Evolutionary conservation across 2,113 vertebrate species (phyloP), one percentile per base, ranked within the genome.

Genomic region (Malurus melanocephalus): DNA sequence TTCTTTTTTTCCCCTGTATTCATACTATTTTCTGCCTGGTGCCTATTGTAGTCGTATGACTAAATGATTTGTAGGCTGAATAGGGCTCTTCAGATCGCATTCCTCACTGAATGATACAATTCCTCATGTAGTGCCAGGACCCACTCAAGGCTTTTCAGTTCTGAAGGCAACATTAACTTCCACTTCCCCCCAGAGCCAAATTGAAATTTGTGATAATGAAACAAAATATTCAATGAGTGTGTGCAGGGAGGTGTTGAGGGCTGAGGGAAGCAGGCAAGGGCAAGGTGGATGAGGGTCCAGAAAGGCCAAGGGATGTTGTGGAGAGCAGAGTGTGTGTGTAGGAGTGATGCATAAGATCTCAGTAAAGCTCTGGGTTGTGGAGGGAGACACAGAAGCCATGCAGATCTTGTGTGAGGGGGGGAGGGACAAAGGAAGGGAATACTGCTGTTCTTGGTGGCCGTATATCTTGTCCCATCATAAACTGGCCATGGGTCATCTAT

Each of bases 71-170:
- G 14, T 60, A 73, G 46, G 28, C 64, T 92, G 62, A 93, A 86
- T 80, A 78, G 84, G 30, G 35, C 93, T 90, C 88, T 96, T 91
- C 88, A 91, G 83, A 90, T 93, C 62, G 2, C 90, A 81, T 94
- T 94, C 80, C 84, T 90, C 62, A 56, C 62, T 66, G 80, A 91
- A 85, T 85, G 64, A 85, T 85, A 81, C 88, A 94, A 93, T 86
- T 91, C 82, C 62, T 82, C 27, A 12, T 43, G 7, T 72, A 93
- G 46, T 45, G 59, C 80, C 88, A 88, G 80, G 62, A 88, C 53
- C 69, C 71, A 88, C 92, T 95, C 69, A 84, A 92, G 82, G 62
- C 43, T 92, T 92, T 93, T 90, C 71, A 49, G 26, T 84, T 88
- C 51, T 61, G 84, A 74, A 93, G 40, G 24, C 43, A 84, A 28